Base-by-base conservation (phyloP, 2,888 invertebrate genomes). In the Pollenia angustigena region DNA sequence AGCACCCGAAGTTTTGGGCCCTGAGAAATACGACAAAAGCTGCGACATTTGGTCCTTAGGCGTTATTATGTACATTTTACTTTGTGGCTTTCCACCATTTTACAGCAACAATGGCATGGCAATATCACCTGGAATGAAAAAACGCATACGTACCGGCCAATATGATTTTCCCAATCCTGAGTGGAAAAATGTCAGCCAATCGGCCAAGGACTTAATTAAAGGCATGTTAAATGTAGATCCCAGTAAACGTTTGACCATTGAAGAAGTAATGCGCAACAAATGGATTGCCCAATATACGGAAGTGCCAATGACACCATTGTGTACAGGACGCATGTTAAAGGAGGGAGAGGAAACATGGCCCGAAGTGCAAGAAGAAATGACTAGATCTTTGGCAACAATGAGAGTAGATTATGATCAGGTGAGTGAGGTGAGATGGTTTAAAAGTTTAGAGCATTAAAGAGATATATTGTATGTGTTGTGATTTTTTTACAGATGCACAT, bases 21-120 rank as follows among this genome's bases (percentile, higher is more conserved):
- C 99, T 7, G 98, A 98, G 93, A 99, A 98, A 92, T 99, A 99
- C 92, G 99, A 99, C 94, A 99, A 98, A 93, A 98, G 98, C 89
- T 99, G 99, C 94, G 99, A 99, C 94, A 97, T 99, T 92, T 99
- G 99, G 99, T 99, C 99, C 0, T 94, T 99, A 84, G 99, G 99
- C 32, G 99, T 99, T 44, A 99, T 99, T 88, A 99, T 99, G 98
- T 99, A 99, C 93, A 99, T 99, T 91, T 94, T 99, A 94, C 94
- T 99, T 86, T 99, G 99, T 93, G 99, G 99, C 0, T 99, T 99
- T 94, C 99, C 99, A 10, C 99, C 99, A 0, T 99, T 99, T 94
- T 99, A 99, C 94, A 99, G 99, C 91, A 98, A 98, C 93, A 98
- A 99, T 91, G 99, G 99, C 0, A 95, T 98, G 75, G 98, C 99